Evolutionary conservation across 1,140 invertebrate genomes (phyloP), one percentile per base, ranked within the genome.

Genomic region (Cydia strobilella): DNA sequence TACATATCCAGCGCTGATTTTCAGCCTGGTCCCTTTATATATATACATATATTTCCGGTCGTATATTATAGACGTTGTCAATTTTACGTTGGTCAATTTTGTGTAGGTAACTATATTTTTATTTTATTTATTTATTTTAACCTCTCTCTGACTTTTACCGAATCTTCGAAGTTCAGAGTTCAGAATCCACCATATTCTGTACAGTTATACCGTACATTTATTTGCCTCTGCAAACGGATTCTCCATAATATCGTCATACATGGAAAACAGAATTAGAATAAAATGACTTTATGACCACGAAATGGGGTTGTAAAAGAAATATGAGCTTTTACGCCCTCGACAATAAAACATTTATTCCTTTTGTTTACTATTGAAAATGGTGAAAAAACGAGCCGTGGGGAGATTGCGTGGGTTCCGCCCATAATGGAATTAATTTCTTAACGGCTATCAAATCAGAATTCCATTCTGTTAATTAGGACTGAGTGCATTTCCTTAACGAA

Each of bases 301-400:
- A 23, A 10, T 12, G 20, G 54, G 54, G 65, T 3, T 39, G 31
- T 69, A 39, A 69, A 69, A 42, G 35, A 69, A 69, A 69, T 66
- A 66, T 42, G 65, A 39, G 31, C 63, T n/a, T 18, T 69, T 35
- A 42, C 65, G 65, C 65, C 65, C 65, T 2, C n/a, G n/a, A 23
- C n/a, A 35, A 69, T 69, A 69, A 69, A 69, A 69, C 65, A 69
- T 69, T 69, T 69, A 69, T 69, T 39, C 15, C 65, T 27, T 35
- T 69, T 69, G 65, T 69, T 69, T 69, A n/a, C 25, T 35, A 25
- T 66, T 51, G 6, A 18, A 59, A 59, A 59, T 59, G n/a, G 20
- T 31, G 31, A 69, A 69, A 69, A 69, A 31, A 27, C 10, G 15
- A 66, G 2, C 23, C 63, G 20, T 7, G 15, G 31, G 31, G 31